A percentile compares a stretch with the other conserved stretches of the same genome.
Evolutionary conservation across 2,888 invertebrate species (phyloP).

Genomic region (Plebejus anna): DNA sequence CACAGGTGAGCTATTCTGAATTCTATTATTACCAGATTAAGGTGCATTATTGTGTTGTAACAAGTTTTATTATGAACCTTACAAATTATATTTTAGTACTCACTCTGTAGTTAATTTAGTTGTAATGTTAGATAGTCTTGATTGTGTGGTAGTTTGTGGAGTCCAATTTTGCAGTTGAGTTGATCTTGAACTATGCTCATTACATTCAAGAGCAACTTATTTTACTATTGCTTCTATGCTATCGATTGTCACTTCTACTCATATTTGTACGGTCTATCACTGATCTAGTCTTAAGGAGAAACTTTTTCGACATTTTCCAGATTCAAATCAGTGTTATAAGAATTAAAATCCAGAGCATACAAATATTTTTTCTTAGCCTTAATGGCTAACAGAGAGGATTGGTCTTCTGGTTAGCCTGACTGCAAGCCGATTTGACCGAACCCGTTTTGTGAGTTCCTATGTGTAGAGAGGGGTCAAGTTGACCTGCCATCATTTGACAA

Average conservation of each 20-base stretch:
- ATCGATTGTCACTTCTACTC: background rate
- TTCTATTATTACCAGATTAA: background rate
- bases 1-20: conserved; percentile 28
- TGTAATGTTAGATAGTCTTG: background rate
- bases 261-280: too few species aligned
- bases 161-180: conserved; percentile 14
- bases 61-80: background rate
- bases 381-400: too few species aligned
- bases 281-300: background rate
- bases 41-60: conserved; percentile 9
- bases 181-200: background rate
- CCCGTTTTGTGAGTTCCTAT: too few species aligned
- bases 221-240: background rate
- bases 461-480: too few species aligned
- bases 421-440: too few species aligned
- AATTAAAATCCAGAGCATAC: too few species aligned
- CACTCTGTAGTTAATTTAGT: conserved; percentile 12
- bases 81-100: conserved; percentile 18
- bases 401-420: too few species aligned
- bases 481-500: too few species aligned
- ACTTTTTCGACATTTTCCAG: background rate
- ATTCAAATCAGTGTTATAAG: background rate
- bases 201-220: background rate
- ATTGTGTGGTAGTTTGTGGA: conserved; percentile 13
- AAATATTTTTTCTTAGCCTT: too few species aligned